Base-by-base conservation (phyloP, 2,797 vertebrate genomes). In the Merluccius polli region DNA sequence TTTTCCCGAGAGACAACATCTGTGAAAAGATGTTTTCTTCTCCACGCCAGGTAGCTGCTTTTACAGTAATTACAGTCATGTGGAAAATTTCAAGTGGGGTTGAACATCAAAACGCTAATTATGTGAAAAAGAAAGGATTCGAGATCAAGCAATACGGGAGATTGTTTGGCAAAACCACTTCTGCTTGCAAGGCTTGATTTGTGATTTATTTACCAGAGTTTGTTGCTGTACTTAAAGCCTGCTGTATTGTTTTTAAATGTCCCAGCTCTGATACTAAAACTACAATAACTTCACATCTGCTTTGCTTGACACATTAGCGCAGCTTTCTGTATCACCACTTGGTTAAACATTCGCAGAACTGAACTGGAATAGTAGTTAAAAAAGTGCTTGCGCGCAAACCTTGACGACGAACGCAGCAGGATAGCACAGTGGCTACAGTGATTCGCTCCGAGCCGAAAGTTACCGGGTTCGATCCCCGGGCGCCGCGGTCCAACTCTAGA, bases 71-170 rank as follows among this genome's bases (percentile, higher is more conserved):
- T 86, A 89, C 67, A 65, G 41, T n/a, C 84, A 77, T 70, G 69
- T n/a, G 36, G 31, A 31, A 75, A 69, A 75, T 78, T 86, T 82
- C 80, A 81, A 21, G 7, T 48, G 69, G 77, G 79, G 78, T 69
- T 75, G 44, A 87, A 80, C 73, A 78, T 80, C 76, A 77, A 73
- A 75, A 38, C 10, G 27, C 73, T 76, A 82, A 77, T 83, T 83
- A 85, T 71, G 76, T 83, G 75, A 76, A 83, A 89, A 88, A 72
- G 89, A 87, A 73, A 77, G 75, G 80, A 84, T 82, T 29, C 31
- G 32, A 82, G 78, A 82, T 88, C 77, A 84, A 81, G 82, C 78
- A 76, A 30, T 30, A 35, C 36, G 32, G 75, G 76, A 16, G 65
- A 79, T 80, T 71, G 38, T 70, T 2, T 15, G 21, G 73, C 0